Evolutionary conservation across 1,140 invertebrate species (phyloP).

Genomic region (Belonocnema kinseyi): DNA sequence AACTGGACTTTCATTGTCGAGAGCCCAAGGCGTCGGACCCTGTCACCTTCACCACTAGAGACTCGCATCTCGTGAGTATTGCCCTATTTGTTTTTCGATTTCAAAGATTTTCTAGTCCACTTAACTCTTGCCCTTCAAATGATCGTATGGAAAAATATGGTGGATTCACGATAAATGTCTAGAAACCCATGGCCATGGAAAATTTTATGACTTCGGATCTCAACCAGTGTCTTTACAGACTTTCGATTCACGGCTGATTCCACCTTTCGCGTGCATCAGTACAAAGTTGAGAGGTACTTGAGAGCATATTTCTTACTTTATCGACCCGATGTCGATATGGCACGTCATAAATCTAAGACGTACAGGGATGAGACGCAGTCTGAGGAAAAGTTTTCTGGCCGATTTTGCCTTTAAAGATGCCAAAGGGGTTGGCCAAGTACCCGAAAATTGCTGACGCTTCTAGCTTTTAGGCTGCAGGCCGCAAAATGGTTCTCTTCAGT

Average conservation of each 20-base stretch:
- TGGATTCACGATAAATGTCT: not conserved
- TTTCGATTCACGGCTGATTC: not conserved
- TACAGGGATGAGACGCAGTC: no score
- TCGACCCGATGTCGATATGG: not conserved
- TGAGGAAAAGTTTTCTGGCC: no score
- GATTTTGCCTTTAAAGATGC: no score
- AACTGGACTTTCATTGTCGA: constrained; percentile 92
- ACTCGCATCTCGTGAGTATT: constrained; percentile 89
- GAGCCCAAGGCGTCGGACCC: constrained; percentile 91
- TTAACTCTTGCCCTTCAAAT: not conserved
- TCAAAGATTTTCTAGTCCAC: not conserved
- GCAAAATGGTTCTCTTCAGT: no score
- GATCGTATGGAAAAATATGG: not conserved
- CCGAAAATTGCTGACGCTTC: not conserved
- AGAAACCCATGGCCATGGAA: not conserved
- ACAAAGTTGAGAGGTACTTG: not conserved
- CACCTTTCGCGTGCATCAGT: not conserved
- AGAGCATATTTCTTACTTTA: not conserved
- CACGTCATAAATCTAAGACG: not conserved
- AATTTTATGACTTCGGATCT: not conserved
- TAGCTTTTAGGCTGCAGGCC: no score
- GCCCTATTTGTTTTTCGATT: constrained; percentile 42
- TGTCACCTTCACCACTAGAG: constrained; percentile 92
- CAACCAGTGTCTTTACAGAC: not conserved
- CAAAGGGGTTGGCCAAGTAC: not conserved